Conservation (phyloP, 2,797 vertebrate genomes). For the Anguilla obscura region DNA sequence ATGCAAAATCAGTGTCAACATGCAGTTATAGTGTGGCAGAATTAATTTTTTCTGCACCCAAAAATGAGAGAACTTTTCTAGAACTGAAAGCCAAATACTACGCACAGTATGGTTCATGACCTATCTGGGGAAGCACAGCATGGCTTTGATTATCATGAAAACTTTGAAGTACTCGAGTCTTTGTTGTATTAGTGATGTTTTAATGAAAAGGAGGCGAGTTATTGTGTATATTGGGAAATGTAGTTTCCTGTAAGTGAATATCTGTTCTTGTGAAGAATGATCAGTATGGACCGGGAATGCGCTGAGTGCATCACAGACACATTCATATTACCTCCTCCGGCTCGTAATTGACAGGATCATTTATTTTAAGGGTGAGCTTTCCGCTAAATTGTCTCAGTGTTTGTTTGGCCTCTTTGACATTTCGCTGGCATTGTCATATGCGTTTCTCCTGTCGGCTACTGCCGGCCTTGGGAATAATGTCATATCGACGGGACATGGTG, state of each 20-base stretch:
- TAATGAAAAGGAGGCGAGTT: background rate
- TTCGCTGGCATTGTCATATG: background rate
- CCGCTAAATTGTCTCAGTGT: background rate
- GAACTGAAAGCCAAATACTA: too few relatives aligned
- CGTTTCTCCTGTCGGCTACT: slow-evolving; percentile 2
- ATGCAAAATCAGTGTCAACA: background rate
- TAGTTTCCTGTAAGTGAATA: background rate
- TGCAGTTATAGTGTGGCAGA: background rate
- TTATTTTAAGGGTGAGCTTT: background rate
- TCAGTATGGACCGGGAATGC: background rate
- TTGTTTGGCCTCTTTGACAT: background rate
- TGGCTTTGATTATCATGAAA: background rate
- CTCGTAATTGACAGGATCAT: background rate
- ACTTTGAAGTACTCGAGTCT: background rate
- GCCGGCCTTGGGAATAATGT: background rate
- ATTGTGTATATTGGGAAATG: background rate
- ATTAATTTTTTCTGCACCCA: background rate
- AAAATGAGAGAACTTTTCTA: too few relatives aligned
- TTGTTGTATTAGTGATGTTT: background rate
- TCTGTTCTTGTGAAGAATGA: background rate
- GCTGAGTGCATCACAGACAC: background rate
- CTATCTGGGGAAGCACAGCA: background rate
- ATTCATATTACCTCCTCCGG: background rate
- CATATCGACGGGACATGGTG: background rate
- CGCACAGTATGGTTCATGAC: too few relatives aligned